These are phyloP conservation scores for Dasyurus viverrinus DNA, from an alignment of 2,113 vertebrate species.

Conservation along the genomic window DNA sequence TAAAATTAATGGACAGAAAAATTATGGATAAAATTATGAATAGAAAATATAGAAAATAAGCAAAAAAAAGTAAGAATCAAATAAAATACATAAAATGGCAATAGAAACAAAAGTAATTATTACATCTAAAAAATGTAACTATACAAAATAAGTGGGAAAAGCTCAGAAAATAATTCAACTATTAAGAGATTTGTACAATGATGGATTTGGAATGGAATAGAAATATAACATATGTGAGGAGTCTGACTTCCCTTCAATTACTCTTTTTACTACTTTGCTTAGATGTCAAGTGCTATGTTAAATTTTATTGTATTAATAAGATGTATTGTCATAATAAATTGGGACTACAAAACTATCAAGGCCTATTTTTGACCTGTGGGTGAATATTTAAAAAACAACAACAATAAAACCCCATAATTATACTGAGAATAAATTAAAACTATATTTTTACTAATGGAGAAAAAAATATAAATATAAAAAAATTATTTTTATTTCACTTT, in stretches of 20 bases:
- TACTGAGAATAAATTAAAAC: not conserved
- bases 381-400: not conserved
- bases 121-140: not conserved
- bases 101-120: not conserved
- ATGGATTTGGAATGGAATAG: not conserved
- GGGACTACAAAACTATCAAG: slow-evolving; percentile 20
- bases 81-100: not conserved
- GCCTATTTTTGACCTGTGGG: not conserved
- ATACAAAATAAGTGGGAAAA: not conserved
- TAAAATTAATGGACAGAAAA: not conserved
- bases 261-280: not conserved
- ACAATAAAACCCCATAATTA: not conserved
- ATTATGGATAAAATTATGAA: not conserved
- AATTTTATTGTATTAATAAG: slow-evolving; percentile 19
- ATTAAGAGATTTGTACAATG: not conserved
- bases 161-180: not conserved
- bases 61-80: not conserved
- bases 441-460: slow-evolving; percentile 32
- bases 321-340: slow-evolving; percentile 5
- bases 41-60: not conserved
- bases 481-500: slow-evolving; percentile 35
- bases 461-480: slow-evolving; percentile 12
- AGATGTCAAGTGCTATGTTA: slow-evolving; percentile 11
- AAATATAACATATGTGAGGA: not conserved
- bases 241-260: not conserved